Conservation (phyloP, 2,888 invertebrate species). For the Nomada fucata region DNA sequence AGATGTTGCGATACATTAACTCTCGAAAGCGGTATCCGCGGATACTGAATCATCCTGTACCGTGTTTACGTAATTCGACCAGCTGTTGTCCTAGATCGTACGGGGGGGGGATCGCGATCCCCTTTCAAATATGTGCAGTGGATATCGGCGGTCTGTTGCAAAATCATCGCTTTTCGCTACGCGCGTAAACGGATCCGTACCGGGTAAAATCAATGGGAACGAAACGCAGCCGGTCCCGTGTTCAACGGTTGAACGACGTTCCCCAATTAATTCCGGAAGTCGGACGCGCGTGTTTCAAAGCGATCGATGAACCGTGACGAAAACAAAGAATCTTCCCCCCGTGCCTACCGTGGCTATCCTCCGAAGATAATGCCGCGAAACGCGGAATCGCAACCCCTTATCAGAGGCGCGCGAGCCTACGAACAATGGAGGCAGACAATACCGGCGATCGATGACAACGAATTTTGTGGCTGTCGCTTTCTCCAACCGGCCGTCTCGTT, state of each 20-base stretch:
- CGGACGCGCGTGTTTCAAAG: slow-evolving; percentile 19
- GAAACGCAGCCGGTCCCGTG: neutral
- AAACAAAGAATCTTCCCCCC: slow-evolving; percentile 43
- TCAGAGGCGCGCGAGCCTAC: slow-evolving; percentile 56
- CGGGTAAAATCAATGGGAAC: too few relatives aligned
- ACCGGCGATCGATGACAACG: slow-evolving; percentile 70
- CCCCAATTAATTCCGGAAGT: slow-evolving; percentile 44
- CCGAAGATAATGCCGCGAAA: slow-evolving; percentile 54
- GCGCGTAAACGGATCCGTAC: too few relatives aligned
- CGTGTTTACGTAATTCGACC: neutral
- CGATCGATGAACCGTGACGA: slow-evolving; percentile 50
- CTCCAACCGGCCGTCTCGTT: slow-evolving; percentile 50
- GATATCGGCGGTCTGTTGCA: neutral
- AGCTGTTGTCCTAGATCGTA: neutral
- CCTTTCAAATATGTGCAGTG: neutral
- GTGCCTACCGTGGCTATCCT: slow-evolving; percentile 27
- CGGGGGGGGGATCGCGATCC: neutral
- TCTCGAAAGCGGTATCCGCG: neutral
- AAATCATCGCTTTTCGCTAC: too few relatives aligned
- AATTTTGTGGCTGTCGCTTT: slow-evolving; percentile 66
- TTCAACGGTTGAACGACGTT: neutral
- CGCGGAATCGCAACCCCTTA: slow-evolving; percentile 64
- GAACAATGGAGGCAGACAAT: slow-evolving; percentile 70
- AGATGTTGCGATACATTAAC: slow-evolving; percentile 58
- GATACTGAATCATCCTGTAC: neutral